Evolutionary conservation across 1,140 invertebrate genomes (phyloP).

Genomic region (Drosophila arizonae): DNA sequence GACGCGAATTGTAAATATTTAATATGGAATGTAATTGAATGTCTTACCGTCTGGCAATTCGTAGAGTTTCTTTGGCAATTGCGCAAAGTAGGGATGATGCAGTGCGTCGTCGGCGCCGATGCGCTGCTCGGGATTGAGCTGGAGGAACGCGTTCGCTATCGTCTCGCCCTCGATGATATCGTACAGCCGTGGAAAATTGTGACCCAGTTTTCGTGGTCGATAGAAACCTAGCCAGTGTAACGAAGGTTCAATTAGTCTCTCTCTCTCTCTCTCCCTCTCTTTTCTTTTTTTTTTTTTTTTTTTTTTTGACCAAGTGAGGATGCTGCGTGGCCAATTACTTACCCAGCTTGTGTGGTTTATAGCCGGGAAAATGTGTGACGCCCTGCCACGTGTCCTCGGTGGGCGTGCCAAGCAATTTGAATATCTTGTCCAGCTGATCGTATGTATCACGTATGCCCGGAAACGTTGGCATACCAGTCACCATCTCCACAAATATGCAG

Average conservation of each 20-base stretch:
- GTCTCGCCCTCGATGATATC: conserved; percentile 94
- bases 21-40: conserved; percentile 41
- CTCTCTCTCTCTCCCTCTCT: no score
- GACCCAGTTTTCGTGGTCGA: conserved; percentile 90
- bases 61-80: conserved; percentile 93
- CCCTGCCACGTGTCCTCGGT: conserved; percentile 95
- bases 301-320: not conserved
- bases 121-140: conserved; percentile 93
- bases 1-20: conserved; percentile 52
- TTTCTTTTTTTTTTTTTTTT: not conserved
- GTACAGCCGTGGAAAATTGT: conserved; percentile 93
- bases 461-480: conserved; percentile 97
- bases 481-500: conserved; percentile 99
- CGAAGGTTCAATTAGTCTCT: conserved; percentile 16
- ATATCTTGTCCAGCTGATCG: conserved; percentile 98
- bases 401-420: conserved; percentile 96
- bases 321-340: conserved; percentile 57
- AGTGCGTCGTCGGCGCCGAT: conserved; percentile 94
- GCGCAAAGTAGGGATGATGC: conserved; percentile 94
- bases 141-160: conserved; percentile 92
- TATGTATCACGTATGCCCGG: conserved; percentile 97
- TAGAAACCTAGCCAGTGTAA: conserved; percentile 85
- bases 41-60: conserved; percentile 94
- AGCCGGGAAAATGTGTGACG: conserved; percentile 92
- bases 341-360: conserved; percentile 91